Base-by-base conservation (phyloP, 2,888 invertebrate species). In the Eugnorisma glareosa region DNA sequence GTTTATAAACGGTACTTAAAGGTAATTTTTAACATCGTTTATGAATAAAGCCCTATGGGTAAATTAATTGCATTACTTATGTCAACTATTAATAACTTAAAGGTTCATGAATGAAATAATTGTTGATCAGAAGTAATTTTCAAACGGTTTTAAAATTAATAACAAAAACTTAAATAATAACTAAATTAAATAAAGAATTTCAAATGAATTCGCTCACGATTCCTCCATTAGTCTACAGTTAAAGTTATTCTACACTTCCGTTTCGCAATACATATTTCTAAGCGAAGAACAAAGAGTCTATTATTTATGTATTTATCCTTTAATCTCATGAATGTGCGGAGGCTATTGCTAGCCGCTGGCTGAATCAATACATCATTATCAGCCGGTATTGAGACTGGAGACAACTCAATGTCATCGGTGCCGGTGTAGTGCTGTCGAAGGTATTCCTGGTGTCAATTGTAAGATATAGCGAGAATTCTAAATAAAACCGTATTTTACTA, bases 351-450 rank as follows among this genome's bases (percentile, higher is more conserved):
- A 40, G 54, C 67, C 67, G 66, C 63, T 37, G 73, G 71, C 70
- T 75, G 35, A 63, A 73, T 75, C 81, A 48, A 85, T 85, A 75
- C 54, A 79, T 84, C 77, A 84, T 67, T 66, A 77, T 77, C 75
- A 75, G 45, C 48, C 57, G 31, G 37, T 66, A 83, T 67, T 54
- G 61, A 69, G 37, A 7, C 63, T 10, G 75, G 74, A 61, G 79
- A 87, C 87, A 87, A 51, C 31, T 84, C 85, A 85, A 85, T 85
- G 87, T 68, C 85, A 73, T 35, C 15, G 37, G 61, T 24, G 73
- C 31, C 15, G 37, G 61, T 24, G 73, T 11, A 59, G 15, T 61
- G 61, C 11, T 74, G 37, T n/a, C 37, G 18, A 13, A 66, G n/a
- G n/a, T 54, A 64, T 59, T 45, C 67, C 48, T 66, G 54, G 35